Conservation (phyloP, 2,113 vertebrate genomes). For the Strix aluco region DNA sequence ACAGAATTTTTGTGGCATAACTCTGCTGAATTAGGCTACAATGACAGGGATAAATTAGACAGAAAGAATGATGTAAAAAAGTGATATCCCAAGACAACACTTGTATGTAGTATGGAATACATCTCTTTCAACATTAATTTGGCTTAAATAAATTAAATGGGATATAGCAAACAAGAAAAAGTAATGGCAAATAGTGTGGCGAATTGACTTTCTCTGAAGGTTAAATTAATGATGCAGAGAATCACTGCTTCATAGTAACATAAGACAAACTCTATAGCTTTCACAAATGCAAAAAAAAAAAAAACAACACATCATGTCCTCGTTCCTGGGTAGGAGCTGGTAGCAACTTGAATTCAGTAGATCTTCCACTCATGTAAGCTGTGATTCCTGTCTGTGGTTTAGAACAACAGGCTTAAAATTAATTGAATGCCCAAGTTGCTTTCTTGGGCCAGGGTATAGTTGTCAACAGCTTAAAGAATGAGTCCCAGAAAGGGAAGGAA, state of each 20-base stretch:
- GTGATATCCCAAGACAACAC: neutral
- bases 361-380: neutral
- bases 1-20: neutral
- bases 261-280: neutral
- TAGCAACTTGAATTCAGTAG: neutral
- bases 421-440: neutral
- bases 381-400: neutral
- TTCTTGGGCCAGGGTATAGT: neutral
- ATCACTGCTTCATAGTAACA: neutral
- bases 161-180: neutral
- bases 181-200: neutral
- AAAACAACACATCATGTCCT: neutral
- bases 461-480: neutral
- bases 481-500: neutral
- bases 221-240: neutral
- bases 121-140: neutral
- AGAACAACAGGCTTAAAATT: neutral
- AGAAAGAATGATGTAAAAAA: neutral
- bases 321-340: neutral
- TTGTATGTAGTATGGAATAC: neutral
- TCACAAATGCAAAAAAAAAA: neutral
- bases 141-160: neutral
- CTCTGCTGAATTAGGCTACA: neutral
- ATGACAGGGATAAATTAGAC: neutral
- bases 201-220: neutral